phyloP scores from a whole-genome alignment of 2,888 invertebrate species.

The Phymatocera aterrima region DNA sequence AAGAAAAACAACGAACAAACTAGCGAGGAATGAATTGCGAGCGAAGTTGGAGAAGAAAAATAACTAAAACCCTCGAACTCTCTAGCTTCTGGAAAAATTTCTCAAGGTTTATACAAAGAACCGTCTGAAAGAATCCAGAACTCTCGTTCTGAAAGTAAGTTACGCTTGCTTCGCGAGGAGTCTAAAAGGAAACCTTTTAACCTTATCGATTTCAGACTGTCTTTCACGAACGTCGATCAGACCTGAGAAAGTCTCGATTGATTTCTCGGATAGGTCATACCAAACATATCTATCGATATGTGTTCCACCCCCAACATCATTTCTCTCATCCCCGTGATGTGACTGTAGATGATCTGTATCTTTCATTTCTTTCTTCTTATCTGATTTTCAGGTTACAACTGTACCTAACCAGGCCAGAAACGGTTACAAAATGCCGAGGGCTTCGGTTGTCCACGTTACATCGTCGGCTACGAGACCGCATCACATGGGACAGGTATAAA shows the following conservation, averaged over 20 bases:
- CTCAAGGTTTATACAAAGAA: neutral
- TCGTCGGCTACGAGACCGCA: constrained; percentile 72
- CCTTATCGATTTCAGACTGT: constrained; percentile 34
- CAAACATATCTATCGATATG: no score
- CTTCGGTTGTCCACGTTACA: constrained; percentile 73
- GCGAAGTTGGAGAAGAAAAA: neutral
- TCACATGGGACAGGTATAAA: constrained; percentile 70
- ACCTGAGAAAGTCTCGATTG: constrained; percentile 1
- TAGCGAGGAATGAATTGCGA: neutral
- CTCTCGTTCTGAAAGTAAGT: neutral
- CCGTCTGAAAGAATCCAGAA: neutral
- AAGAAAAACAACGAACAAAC: neutral
- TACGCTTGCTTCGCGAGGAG: neutral
- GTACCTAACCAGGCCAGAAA: constrained; percentile 71
- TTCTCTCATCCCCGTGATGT: neutral
- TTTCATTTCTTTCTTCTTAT: constrained; percentile 40
- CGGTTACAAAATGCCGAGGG: constrained; percentile 71
- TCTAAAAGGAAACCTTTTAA: constrained; percentile 30
- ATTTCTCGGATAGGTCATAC: neutral
- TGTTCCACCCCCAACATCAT: neutral
- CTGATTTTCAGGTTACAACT: constrained; percentile 72
- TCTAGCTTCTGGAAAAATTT: neutral
- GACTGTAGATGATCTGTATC: no score
- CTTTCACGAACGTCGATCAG: neutral
- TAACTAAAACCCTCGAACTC: neutral